Conservation (phyloP, 2,113 vertebrate genomes). For the Ellobius talpinus region DNA sequence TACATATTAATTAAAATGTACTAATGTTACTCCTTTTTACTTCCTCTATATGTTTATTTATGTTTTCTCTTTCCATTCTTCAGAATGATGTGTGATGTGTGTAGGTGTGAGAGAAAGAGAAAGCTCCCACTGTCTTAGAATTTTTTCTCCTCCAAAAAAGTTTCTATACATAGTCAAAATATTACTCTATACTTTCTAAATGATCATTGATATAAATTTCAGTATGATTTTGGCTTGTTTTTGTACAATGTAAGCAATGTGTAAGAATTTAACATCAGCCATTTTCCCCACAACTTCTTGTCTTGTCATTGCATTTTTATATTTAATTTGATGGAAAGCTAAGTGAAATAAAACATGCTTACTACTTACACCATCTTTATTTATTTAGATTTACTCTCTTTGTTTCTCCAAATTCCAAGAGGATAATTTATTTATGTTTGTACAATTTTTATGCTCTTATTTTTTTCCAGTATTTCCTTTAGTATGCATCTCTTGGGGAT, state of each 20-base stretch:
- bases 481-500: neutral
- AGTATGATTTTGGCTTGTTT: neutral
- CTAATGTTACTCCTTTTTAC: neutral
- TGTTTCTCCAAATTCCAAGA: neutral
- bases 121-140: neutral
- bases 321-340: neutral
- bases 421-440: neutral
- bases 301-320: neutral
- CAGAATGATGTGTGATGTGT: neutral
- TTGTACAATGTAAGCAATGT: neutral
- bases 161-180: neutral
- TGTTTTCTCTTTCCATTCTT: neutral
- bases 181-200: neutral
- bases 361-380: neutral
- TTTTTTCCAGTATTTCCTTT: neutral
- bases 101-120: neutral
- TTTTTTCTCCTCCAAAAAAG: neutral
- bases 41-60: neutral
- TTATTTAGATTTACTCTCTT: slow-evolving; percentile 14
- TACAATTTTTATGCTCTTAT: neutral
- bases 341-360: neutral
- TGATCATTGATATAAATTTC: neutral
- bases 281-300: neutral
- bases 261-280: neutral
- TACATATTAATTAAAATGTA: neutral